Evolutionary conservation across 2,113 vertebrate genomes (phyloP).

Genomic region (Lynx canadensis): DNA sequence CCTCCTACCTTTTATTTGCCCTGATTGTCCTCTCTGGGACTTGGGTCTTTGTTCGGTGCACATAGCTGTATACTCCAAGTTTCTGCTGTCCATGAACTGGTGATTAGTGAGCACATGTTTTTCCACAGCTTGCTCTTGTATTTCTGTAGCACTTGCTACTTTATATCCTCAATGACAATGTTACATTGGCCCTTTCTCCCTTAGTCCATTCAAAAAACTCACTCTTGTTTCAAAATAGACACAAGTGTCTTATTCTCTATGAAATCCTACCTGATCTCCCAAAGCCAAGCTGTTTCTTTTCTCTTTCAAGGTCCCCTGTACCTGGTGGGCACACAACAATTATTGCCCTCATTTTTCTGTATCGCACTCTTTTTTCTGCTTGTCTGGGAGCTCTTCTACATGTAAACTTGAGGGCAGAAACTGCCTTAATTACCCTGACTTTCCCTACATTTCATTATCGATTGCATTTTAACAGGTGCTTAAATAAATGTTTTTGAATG

Average conservation of each 20-base stretch:
- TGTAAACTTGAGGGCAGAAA: not conserved
- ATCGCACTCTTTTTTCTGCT: not conserved
- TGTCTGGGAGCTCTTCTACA: not conserved
- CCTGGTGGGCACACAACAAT: not conserved
- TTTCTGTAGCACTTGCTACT: not conserved
- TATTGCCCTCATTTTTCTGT: not conserved
- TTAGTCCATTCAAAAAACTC: not conserved
- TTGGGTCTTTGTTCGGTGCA: not conserved
- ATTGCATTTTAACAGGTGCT: not conserved
- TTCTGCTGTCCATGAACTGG: not conserved
- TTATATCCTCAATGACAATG: not conserved
- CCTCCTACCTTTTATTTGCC: not conserved
- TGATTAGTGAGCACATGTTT: not conserved
- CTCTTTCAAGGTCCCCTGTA: not conserved
- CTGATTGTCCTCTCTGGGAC: not conserved
- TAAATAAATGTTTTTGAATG: not conserved
- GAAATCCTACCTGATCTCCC: not conserved
- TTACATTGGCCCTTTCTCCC: not conserved
- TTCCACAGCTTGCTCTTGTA: not conserved
- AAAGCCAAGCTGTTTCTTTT: not conserved
- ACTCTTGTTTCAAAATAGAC: not conserved
- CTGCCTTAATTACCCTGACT: not conserved
- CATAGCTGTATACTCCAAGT: not conserved
- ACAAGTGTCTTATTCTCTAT: not conserved
- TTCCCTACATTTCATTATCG: not conserved